A percentile compares a stretch with the other conserved stretches of the same genome.
Evolutionary conservation across 2,888 invertebrate genomes (phyloP).

Genomic region (Ernsta delagoae): DNA sequence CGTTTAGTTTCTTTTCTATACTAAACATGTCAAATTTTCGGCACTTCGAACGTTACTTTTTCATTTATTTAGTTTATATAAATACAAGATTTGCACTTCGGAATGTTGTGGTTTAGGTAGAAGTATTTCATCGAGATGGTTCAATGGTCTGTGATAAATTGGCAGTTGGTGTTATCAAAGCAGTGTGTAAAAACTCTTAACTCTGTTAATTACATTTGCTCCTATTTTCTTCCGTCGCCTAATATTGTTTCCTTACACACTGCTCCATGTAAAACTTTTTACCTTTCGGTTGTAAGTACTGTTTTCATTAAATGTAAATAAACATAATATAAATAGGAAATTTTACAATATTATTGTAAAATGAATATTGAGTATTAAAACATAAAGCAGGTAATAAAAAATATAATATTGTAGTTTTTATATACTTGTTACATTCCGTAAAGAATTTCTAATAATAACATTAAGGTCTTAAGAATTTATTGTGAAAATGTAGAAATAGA

Average conservation of each 20-base stretch:
- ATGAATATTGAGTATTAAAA: conserved; percentile 53
- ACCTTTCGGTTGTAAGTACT: conserved; percentile 50
- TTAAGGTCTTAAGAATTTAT: conserved; percentile 51
- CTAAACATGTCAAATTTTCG: background rate
- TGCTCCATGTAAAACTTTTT: conserved; percentile 52
- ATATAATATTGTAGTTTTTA: conserved; percentile 56
- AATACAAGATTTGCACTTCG: conserved; percentile 4
- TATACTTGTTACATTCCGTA: conserved; percentile 73
- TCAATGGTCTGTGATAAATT: conserved; percentile 72
- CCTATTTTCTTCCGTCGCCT: background rate
- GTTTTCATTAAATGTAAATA: conserved; percentile 59
- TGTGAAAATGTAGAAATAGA: conserved; percentile 53
- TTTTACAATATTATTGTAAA: conserved; percentile 55
- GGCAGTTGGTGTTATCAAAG: conserved; percentile 33
- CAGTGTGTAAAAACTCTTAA: conserved; percentile 21
- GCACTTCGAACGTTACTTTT: background rate
- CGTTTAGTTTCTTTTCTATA: background rate
- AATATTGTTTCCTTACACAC: conserved; percentile 40
- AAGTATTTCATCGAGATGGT: conserved; percentile 48
- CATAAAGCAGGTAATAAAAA: conserved; percentile 52
- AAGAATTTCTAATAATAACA: conserved; percentile 47
- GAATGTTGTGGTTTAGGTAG: conserved; percentile 26
- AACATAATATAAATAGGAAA: conserved; percentile 53
- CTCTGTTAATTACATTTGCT: background rate
- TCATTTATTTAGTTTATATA: too few relatives aligned